Conservation (phyloP, 2,888 invertebrate genomes). For the Polydesmus complanatus region DNA sequence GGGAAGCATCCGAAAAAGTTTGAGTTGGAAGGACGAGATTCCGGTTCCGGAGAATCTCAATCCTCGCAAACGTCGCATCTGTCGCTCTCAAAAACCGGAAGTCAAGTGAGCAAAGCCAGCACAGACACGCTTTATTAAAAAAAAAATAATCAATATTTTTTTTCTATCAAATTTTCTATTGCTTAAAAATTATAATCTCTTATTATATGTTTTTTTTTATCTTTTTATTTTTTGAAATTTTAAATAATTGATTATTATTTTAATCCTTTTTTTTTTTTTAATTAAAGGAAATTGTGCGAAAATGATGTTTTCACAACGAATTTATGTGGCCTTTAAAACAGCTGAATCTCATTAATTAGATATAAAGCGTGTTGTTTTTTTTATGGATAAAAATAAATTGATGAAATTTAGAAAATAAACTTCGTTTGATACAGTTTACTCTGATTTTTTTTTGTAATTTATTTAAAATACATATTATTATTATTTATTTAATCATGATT, state of each 20-base stretch:
- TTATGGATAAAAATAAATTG: no score
- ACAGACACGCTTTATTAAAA: background rate
- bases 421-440: background rate
- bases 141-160: background rate
- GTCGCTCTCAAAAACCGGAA: slow-evolving; percentile 14
- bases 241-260: no score
- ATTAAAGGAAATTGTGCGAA: no score
- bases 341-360: no score
- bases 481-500: background rate
- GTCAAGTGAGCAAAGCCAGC: background rate
- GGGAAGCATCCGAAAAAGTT: slow-evolving; percentile 11
- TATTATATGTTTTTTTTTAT: no score
- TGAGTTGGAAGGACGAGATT: slow-evolving; percentile 19
- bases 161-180: background rate
- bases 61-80: slow-evolving; percentile 18
- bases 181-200: background rate
- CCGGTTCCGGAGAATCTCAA: slow-evolving; percentile 19
- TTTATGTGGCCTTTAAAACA: no score
- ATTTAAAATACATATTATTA: background rate
- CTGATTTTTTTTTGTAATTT: background rate
- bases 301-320: no score
- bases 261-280: no score
- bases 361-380: no score
- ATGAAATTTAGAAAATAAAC: background rate
- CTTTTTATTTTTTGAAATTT: no score